Evolutionary conservation across 1,140 invertebrate species (phyloP), one percentile per base, ranked within the genome.

Genomic region (Campodea augens): DNA sequence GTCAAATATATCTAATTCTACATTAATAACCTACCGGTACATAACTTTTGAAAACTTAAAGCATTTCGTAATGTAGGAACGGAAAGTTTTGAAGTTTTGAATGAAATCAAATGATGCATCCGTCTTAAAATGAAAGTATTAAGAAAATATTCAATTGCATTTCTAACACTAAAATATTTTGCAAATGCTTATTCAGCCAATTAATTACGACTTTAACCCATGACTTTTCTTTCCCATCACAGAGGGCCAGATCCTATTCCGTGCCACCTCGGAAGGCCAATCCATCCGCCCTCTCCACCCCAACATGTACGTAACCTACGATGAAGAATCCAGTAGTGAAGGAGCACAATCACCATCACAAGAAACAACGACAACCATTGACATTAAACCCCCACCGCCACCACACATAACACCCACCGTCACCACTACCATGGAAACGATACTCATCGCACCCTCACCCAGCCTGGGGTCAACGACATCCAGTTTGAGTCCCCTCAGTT

Each of bases 181-280:
- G n/a, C n/a, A n/a, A n/a, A n/a, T n/a, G n/a, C n/a, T n/a, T n/a
- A n/a, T n/a, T n/a, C n/a, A n/a, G n/a, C n/a, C n/a, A n/a, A n/a
- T n/a, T n/a, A n/a, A n/a, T n/a, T n/a, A n/a, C n/a, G n/a, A n/a
- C n/a, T n/a, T n/a, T n/a, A n/a, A n/a, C n/a, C n/a, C n/a, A n/a
- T n/a, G n/a, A n/a, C n/a, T n/a, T n/a, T n/a, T n/a, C n/a, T n/a
- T n/a, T n/a, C n/a, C n/a, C n/a, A n/a, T n/a, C n/a, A n/a, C 61
- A 79, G 77, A 91, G 67, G 90, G 89, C 29, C 75, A 81, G 44
- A 80, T 96, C 55, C 77, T 82, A 45, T 95, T 92, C 64, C 88
- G 88, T 58, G 81, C 81, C 4, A 92, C 88, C 32, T 81, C 82
- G 56, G 88, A 93, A 60, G 87, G 80, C 1, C 75, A 83, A 47